phyloP scores from a whole-genome alignment of 2,797 vertebrate genomes.

The Knipowitschia caucasica region DNA sequence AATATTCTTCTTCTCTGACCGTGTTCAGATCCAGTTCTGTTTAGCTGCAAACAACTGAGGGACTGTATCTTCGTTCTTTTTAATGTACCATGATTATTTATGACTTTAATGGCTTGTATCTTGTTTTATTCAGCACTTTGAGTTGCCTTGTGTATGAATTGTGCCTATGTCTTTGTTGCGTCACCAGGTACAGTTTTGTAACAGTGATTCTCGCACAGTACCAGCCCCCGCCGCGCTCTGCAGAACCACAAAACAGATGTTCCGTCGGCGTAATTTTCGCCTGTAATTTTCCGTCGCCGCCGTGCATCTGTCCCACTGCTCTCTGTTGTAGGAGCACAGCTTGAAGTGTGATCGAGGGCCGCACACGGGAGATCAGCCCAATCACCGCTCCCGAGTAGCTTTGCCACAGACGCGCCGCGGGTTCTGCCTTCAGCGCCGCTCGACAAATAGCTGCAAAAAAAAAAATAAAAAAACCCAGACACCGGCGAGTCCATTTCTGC shows the following conservation, averaged over 20 bases:
- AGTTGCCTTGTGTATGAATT: no score
- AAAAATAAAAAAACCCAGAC: no score
- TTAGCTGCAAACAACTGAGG: no score
- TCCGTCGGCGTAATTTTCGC: neutral
- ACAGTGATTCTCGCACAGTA: neutral
- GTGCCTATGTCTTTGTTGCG: no score
- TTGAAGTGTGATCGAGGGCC: conserved; percentile 67
- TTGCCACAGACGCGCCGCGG: conserved; percentile 52
- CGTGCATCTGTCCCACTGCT: conserved; percentile 36
- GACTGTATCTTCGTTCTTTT: no score
- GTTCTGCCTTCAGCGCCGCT: conserved; percentile 48
- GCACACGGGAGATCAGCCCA: conserved; percentile 59
- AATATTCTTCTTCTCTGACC: no score
- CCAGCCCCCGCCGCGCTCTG: neutral
- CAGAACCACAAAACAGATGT: neutral
- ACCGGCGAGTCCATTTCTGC: conserved; percentile 58
- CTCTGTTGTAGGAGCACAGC: conserved; percentile 46
- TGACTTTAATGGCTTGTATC: no score
- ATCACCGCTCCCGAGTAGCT: conserved; percentile 62
- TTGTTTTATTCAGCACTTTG: no score
- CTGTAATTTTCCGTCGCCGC: neutral
- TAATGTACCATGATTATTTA: no score
- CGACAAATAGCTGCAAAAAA: conserved; percentile 40
- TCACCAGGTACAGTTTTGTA: neutral
- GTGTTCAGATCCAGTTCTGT: no score